Evolutionary conservation across 2,888 invertebrate species (phyloP), one percentile per base, ranked within the genome.

Genomic region (Clitarchus hookeri): DNA sequence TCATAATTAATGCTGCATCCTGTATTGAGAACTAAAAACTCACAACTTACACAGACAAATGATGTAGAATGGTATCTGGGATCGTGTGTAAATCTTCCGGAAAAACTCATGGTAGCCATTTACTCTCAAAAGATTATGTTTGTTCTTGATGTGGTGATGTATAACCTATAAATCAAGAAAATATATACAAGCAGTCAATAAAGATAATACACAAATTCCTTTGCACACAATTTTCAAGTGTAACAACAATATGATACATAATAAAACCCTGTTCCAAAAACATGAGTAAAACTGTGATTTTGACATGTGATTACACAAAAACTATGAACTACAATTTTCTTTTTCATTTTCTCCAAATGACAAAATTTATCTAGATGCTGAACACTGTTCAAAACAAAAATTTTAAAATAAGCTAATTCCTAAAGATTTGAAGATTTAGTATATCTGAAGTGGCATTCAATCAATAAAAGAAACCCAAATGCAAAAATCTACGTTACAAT

Each of bases 41-140:
- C n/a, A 48, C 25, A 44, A 87, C 89, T 89, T 88, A 89, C 89
- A 89, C 77, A 88, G 86, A 12, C 95, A 95, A 0, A 94, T 93
- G 27, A 95, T 91, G 89, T 94, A 94, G 80, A 95, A 90, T 0
- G 95, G 95, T 25, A 94, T 91, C 86, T 94, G 92, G 89, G 94
- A 93, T 85, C 94, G 94, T 86, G 92, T 91, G 88, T 93, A 92
- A 0, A 94, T 94, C 13, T 93, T 92, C 87, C 94, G 93, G 90
- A 95, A 94, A 90, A 95, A 95, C 85, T 95, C 95, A 87, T 95
- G 92, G 89, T 95, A 95, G 4, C 95, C 95, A 89, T 93, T 93
- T 87, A 95, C 91, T 86, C 95, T 92, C 79, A 95, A 90, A 87
- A 92, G 91, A 87, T 94, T 93, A 89, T 95, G 95, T 89, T 92